phyloP scores from a whole-genome alignment of 1,140 invertebrate genomes.

The Hylaeus anthracinus region DNA sequence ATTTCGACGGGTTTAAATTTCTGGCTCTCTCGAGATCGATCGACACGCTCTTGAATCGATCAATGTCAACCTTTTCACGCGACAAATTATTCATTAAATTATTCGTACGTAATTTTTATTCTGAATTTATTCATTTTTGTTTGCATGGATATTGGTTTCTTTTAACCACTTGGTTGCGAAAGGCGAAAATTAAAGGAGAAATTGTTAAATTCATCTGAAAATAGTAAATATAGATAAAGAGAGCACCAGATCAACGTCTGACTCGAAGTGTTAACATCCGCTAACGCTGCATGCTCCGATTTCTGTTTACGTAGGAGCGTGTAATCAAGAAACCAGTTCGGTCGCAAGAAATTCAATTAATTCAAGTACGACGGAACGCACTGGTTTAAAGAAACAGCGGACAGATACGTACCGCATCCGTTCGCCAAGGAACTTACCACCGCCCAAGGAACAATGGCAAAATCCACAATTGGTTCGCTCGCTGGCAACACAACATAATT shows the following conservation, averaged over 20 bases:
- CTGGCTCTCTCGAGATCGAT: not conserved
- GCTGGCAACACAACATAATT: not conserved
- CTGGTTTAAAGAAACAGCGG: not conserved
- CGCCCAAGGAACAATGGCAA: not conserved
- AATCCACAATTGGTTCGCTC: not conserved
- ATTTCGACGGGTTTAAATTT: slow-evolving; percentile 29
- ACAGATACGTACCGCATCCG: not conserved
- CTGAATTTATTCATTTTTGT: too few species aligned
- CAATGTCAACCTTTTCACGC: not conserved
- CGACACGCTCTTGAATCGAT: not conserved
- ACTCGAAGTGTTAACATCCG: not conserved
- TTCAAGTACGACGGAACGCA: not conserved
- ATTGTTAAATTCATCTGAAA: too few species aligned
- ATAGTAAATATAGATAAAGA: too few species aligned
- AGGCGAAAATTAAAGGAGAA: too few species aligned
- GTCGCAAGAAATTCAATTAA: slow-evolving; percentile 4
- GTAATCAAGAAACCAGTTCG: not conserved
- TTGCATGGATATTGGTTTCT: too few species aligned
- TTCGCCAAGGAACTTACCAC: not conserved
- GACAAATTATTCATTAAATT: slow-evolving; percentile 2
- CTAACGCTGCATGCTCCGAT: not conserved
- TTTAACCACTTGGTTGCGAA: too few species aligned
- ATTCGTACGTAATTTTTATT: not conserved
- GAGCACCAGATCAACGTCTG: too few species aligned
- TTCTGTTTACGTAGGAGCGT: too few species aligned